Evolutionary conservation across 1,140 invertebrate species (phyloP).

Genomic region (Caerostris darwini): DNA sequence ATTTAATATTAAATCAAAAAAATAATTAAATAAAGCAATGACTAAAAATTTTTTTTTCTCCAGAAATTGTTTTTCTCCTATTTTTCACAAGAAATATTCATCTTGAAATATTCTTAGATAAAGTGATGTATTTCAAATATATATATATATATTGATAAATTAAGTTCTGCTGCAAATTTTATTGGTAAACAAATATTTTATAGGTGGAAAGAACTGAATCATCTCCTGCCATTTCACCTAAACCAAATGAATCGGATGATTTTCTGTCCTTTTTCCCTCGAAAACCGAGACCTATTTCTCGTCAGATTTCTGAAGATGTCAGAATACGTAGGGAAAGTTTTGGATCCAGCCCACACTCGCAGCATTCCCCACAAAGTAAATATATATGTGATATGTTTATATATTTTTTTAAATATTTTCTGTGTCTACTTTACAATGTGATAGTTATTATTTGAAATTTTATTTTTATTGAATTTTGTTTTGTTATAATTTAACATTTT

Average conservation of each 20-base stretch:
- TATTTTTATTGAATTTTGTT: not conserved
- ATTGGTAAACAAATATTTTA: not conserved
- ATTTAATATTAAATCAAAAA: too few relatives aligned
- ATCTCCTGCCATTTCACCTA: conserved; percentile 72
- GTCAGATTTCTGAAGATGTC: conserved; percentile 82
- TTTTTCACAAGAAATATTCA: too few relatives aligned
- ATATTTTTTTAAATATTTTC: too few relatives aligned
- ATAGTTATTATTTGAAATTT: not conserved
- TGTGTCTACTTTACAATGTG: not conserved
- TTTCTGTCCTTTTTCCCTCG: conserved; percentile 80
- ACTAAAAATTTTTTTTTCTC: too few relatives aligned
- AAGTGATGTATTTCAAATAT: too few relatives aligned
- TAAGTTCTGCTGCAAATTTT: not conserved
- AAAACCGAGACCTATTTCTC: conserved; percentile 81
- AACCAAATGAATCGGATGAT: conserved; percentile 79
- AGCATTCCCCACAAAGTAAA: conserved; percentile 71
- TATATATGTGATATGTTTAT: not conserved
- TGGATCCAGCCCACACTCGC: conserved; percentile 80
- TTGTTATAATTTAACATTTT: too few relatives aligned
- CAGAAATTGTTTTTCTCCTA: too few relatives aligned
- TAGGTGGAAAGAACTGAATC: conserved; percentile 76
- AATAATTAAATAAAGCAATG: too few relatives aligned
- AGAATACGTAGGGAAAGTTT: conserved; percentile 82
- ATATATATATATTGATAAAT: not conserved
- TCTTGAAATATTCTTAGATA: too few relatives aligned